Evolutionary conservation across 2,888 invertebrate species (phyloP).

Genomic region (Watsonalla binaria): DNA sequence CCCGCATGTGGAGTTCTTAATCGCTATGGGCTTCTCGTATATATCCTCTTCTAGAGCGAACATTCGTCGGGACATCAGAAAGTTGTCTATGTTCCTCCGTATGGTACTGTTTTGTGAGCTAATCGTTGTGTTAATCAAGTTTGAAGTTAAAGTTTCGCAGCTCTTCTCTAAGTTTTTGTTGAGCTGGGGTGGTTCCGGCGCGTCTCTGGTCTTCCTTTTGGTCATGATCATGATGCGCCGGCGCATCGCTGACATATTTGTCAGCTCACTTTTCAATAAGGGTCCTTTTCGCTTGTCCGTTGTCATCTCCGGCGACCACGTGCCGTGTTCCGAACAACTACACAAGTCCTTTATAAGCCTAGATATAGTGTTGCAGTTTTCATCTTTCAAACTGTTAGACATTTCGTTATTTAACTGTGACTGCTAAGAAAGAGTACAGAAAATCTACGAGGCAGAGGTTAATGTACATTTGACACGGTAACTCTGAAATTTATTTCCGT

Average conservation of each 20-base stretch:
- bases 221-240: constrained; percentile 65
- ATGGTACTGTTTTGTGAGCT: constrained; percentile 64
- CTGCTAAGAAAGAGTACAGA: constrained; percentile 61
- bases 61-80: constrained; percentile 59
- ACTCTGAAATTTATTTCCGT: constrained; percentile 34
- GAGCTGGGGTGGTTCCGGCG: constrained; percentile 51
- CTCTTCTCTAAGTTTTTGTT: constrained; percentile 39
- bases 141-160: constrained; percentile 56
- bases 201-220: constrained; percentile 53
- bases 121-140: constrained; percentile 58
- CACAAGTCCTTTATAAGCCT: constrained; percentile 71
- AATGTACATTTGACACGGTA: constrained; percentile 34
- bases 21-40: constrained; percentile 64
- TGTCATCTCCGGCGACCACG: constrained; percentile 74
- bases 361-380: constrained; percentile 68
- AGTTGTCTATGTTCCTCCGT: constrained; percentile 63
- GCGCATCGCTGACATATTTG: constrained; percentile 70
- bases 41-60: constrained; percentile 64
- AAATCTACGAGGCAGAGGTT: constrained; percentile 48
- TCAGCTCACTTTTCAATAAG: constrained; percentile 66
- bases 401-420: constrained; percentile 68
- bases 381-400: constrained; percentile 56
- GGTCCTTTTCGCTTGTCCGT: constrained; percentile 59
- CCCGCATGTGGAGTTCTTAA: constrained; percentile 59
- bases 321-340: constrained; percentile 72